Conservation (phyloP, 2,888 invertebrate species). For the Thera britannica region DNA sequence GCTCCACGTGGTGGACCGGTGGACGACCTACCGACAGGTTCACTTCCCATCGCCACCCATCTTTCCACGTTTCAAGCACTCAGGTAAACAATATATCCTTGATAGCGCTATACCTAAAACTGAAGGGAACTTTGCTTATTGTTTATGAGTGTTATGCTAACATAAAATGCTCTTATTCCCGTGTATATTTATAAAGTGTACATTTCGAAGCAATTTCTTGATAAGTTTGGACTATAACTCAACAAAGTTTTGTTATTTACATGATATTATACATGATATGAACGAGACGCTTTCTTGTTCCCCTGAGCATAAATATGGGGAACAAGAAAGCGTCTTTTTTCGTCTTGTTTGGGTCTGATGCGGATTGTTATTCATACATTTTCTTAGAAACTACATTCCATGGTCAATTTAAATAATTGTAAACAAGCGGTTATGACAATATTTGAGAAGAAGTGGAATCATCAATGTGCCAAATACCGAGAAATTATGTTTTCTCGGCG, state of each 20-base stretch:
- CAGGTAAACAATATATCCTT: conserved; percentile 58
- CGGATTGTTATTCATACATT: conserved; percentile 8
- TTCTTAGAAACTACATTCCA: conserved; percentile 11
- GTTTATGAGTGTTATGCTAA: conserved; percentile 54
- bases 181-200: conserved; percentile 30
- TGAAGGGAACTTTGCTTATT: conserved; percentile 41
- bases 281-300: too few relatives aligned
- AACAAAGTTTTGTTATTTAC: neutral
- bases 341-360: conserved; percentile 8
- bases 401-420: neutral
- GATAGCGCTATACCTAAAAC: conserved; percentile 54
- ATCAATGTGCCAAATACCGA: conserved; percentile 56
- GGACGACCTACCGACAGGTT: conserved; percentile 34
- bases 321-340: neutral
- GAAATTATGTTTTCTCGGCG: conserved; percentile 57
- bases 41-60: conserved; percentile 29
- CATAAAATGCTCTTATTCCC: conserved; percentile 43
- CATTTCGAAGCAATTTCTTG: conserved; percentile 24
- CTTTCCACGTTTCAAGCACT: conserved; percentile 27
- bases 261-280: neutral
- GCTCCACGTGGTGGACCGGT: conserved; percentile 37
- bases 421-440: conserved; percentile 14
- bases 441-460: conserved; percentile 31
- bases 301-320: conserved; percentile 12
- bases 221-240: conserved; percentile 8